Evolutionary conservation across 2,113 vertebrate species (phyloP).

Genomic region (Centropus bengalensis): DNA sequence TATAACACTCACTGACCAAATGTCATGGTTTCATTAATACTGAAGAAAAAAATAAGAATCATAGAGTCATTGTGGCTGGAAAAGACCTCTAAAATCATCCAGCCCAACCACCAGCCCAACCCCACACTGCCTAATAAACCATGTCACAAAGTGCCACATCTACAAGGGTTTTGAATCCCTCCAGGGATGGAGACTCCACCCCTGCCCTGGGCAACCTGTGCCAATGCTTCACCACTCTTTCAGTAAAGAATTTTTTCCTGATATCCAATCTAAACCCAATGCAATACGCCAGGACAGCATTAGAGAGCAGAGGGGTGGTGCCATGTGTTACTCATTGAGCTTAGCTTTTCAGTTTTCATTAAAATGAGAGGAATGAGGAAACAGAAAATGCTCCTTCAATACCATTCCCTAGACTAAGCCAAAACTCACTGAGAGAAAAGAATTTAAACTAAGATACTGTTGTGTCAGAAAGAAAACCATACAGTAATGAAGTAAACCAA

Average conservation of each 20-base stretch:
- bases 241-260: too few species aligned
- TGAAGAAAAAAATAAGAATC: too few species aligned
- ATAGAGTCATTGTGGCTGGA: too few species aligned
- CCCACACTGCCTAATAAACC: too few species aligned
- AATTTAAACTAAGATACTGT: neutral
- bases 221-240: too few species aligned
- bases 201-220: too few species aligned
- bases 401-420: neutral
- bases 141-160: too few species aligned
- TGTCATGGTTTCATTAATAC: neutral
- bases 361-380: neutral
- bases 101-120: too few species aligned
- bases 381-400: neutral
- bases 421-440: neutral
- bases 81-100: too few species aligned
- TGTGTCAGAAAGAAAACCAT: neutral
- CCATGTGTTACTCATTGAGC: neutral
- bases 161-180: too few species aligned
- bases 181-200: too few species aligned
- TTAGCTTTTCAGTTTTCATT: neutral
- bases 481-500: neutral
- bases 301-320: neutral
- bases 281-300: neutral
- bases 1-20: neutral
- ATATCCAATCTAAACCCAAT: neutral